Base-by-base conservation (phyloP, 2,888 invertebrate species). In the Dryobotodes eremita region DNA sequence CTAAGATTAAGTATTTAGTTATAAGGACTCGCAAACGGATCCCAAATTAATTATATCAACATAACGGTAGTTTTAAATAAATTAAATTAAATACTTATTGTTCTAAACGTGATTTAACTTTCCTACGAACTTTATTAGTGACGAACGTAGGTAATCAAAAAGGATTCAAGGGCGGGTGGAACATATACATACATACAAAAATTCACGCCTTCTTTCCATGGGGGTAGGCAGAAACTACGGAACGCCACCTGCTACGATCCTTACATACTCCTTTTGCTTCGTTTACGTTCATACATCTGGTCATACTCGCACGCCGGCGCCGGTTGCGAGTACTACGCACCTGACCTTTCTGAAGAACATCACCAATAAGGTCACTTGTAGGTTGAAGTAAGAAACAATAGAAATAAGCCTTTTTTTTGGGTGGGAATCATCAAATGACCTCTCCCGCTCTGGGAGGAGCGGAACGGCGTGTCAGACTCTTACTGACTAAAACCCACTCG, bases 31-130 rank as follows among this genome's bases (percentile, higher is more conserved):
- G 26, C 26, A 73, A 73, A 42, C 26, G 26, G 0, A 23, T 74
- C 15, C 42, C 31, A 75, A 73, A n/a, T 31, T 46, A 46, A 73
- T 73, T n/a, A 8, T n/a, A n/a, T 72, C 2, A 57, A 46, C 31
- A 31, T 17, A 57, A 31, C 1, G 13, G 23, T 57, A 46, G 17
- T 68, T 71, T 36, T 8, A 17, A n/a, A 48, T 59, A 20, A 71
- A 26, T 50, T 6, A 20, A 71, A 26, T 50, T 10, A 26, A 50
- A 36, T 53, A 23, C 4, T 42, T 55, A 61, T 15, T 70, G 31
- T 31, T n/a, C 17, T 20, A 20, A 23, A 3, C 23, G 69, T n/a
- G 53, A 36, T 55, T 70, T 0, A 17, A n/a, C 17, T 42, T 55
- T 31, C 31, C 6, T 6, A 17, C 3, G 11, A n/a, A 55, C 17